Evolutionary conservation across 2,888 invertebrate genomes (phyloP), one percentile per base, ranked within the genome.

Genomic region (Pseudolycoriella hygida): DNA sequence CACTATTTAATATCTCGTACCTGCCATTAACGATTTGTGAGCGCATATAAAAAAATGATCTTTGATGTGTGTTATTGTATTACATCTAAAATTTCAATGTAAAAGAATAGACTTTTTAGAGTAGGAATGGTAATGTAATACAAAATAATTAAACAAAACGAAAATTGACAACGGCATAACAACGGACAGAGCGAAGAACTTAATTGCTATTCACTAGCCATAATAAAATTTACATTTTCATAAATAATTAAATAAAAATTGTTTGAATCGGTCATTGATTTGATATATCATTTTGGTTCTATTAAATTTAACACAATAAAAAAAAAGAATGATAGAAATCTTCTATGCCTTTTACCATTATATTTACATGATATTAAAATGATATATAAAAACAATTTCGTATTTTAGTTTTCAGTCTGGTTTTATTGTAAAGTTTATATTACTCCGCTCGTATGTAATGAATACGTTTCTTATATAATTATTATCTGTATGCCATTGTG

Each of bases 191-290:
- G 25, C 25, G 25, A 25, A 25, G 12, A 34, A 34, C 15, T 34
- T 34, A 34, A 34, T 34, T 34, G 34, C 17, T 39, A 39, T 39
- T 39, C 39, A 39, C 17, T 6, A 10, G 25, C 25, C 25, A n/a
- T 10, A n/a, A 39, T 39, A 39, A 15, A 39, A 39, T 39, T 39
- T 39, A 14, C 39, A 39, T 39, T 39, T 39, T 39, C 11, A 25
- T 25, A 39, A 17, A 39, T 39, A 39, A 39, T 39, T 39, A 39
- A 39, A 39, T 17, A 15, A 4, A 37, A 37, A 14, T 6, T 5
- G n/a, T 39, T 39, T 39, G 39, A 39, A 17, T 39, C 39, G 39
- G 39, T 39, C 39, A 39, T 39, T 39, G 39, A 39, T 39, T 39
- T 34, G 12, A 34, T 34, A 14, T 34, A 14, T 34, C 25, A 25